Evolutionary conservation across 2,797 vertebrate species (phyloP).

Genomic region (Pachyuromys duprasi): DNA sequence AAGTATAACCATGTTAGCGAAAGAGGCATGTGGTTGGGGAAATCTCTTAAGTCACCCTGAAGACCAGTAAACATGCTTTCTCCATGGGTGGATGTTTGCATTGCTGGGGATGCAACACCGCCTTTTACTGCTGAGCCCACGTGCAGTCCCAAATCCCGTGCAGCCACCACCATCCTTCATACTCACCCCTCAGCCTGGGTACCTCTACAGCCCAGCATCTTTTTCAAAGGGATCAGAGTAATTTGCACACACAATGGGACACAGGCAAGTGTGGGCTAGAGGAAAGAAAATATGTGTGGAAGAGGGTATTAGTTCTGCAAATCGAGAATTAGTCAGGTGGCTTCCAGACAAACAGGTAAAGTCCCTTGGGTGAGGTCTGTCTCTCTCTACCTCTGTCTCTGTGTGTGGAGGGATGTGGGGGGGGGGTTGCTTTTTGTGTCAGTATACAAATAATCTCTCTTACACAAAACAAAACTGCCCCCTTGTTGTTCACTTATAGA

Average conservation of each 20-base stretch:
- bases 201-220: not conserved
- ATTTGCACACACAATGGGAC: not conserved
- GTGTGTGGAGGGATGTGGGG: not conserved
- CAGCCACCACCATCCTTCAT: not conserved
- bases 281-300: not conserved
- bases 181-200: no score
- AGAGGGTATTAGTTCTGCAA: not conserved
- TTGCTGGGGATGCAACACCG: not conserved
- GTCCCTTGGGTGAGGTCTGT: not conserved
- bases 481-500: not conserved
- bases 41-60: not conserved
- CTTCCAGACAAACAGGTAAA: not conserved
- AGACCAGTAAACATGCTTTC: not conserved
- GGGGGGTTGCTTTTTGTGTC: fast-evolving
- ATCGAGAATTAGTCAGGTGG: not conserved
- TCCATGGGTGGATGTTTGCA: not conserved
- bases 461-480: not conserved
- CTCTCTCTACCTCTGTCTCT: not conserved
- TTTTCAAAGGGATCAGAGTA: not conserved
- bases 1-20: not conserved
- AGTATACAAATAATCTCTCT: not conserved
- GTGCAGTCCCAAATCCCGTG: not conserved
- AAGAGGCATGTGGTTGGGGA: not conserved
- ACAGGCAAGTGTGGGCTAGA: not conserved
- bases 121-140: not conserved